Evolutionary conservation across 2,113 vertebrate species (phyloP).

Genomic region (Odontophorus gujanensis): DNA sequence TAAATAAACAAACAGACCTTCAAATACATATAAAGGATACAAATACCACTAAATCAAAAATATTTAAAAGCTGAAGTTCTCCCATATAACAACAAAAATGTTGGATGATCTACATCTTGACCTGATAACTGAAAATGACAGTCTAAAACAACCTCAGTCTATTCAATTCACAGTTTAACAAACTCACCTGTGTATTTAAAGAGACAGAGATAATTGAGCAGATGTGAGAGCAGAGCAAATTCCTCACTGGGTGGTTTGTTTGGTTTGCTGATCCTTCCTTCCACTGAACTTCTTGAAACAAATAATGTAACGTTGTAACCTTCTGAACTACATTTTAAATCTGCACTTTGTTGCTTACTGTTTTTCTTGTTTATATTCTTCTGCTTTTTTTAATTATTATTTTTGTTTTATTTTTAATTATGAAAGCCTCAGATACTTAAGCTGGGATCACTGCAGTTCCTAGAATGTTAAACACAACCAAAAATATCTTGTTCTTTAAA

Average conservation of each 20-base stretch:
- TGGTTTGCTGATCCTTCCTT: neutral
- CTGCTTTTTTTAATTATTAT: no score
- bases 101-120: neutral
- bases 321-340: neutral
- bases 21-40: neutral
- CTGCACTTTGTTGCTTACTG: neutral
- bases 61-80: neutral
- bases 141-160: neutral
- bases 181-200: neutral
- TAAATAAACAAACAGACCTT: neutral
- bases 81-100: neutral
- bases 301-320: neutral
- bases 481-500: neutral
- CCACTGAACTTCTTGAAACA: neutral
- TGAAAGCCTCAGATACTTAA: neutral
- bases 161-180: neutral
- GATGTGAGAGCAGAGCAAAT: neutral
- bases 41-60: neutral
- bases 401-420: neutral
- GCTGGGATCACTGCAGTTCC: neutral
- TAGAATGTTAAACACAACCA: neutral
- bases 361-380: no score
- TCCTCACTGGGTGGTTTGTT: neutral
- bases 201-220: neutral
- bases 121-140: neutral